These are phyloP conservation scores for Synanthedon myopaeformis DNA, from an alignment of 2,888 invertebrate genomes.

Conservation along the genomic window DNA sequence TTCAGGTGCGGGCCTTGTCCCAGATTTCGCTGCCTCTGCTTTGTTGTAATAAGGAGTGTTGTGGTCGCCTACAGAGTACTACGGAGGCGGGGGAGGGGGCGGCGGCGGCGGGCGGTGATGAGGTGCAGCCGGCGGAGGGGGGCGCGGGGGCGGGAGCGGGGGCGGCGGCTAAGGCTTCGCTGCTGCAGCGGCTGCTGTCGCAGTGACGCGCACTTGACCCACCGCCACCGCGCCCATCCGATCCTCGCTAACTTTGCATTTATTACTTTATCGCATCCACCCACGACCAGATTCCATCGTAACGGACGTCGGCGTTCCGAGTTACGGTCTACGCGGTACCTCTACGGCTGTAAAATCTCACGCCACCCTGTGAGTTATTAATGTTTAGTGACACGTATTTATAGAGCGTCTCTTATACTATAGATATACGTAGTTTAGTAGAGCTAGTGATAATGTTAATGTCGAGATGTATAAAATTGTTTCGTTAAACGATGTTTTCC, in stretches of 20 bases:
- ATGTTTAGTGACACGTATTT: slow-evolving; percentile 48
- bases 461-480: slow-evolving; percentile 48
- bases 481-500: slow-evolving; percentile 16
- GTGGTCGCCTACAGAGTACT: slow-evolving; percentile 46
- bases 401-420: slow-evolving; percentile 36
- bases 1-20: too few relatives aligned
- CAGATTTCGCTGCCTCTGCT: too few relatives aligned
- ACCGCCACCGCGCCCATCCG: slow-evolving; percentile 6
- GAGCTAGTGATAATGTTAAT: slow-evolving; percentile 51
- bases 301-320: slow-evolving; percentile 32
- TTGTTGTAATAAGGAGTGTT: neutral
- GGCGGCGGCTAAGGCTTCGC: slow-evolving; percentile 75
- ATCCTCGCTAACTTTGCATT: slow-evolving; percentile 41
- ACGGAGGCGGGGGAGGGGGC: slow-evolving; percentile 61
- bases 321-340: slow-evolving; percentile 58
- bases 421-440: slow-evolving; percentile 37
- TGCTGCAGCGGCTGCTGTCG: slow-evolving; percentile 87
- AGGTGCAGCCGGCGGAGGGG: slow-evolving; percentile 15
- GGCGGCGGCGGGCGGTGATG: slow-evolving; percentile 23
- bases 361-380: slow-evolving; percentile 32
- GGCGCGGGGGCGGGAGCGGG: slow-evolving; percentile 12
- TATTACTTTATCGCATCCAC: slow-evolving; percentile 34
- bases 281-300: slow-evolving; percentile 26
- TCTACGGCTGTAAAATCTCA: slow-evolving; percentile 58
- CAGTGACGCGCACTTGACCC: slow-evolving; percentile 67